phyloP scores from a whole-genome alignment of 2,888 invertebrate species.

The Drosophila austrosaltans region DNA sequence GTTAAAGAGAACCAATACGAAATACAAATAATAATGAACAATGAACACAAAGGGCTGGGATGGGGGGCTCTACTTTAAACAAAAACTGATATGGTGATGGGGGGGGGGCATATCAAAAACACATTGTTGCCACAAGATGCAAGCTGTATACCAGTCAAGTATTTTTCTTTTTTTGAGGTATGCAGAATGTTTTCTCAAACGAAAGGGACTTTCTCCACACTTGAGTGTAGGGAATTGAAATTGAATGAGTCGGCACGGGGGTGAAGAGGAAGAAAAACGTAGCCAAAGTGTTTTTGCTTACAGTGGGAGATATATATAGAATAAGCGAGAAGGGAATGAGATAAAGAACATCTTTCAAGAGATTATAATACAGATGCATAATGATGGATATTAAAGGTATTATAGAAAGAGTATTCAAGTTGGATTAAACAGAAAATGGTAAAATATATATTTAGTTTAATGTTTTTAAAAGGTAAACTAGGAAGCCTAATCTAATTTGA shows the following conservation, averaged over 20 bases:
- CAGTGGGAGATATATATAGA: neutral
- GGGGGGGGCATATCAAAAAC: constrained; percentile 26
- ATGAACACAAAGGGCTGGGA: constrained; percentile 43
- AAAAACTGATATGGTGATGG: constrained; percentile 26
- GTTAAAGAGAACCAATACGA: constrained; percentile 40
- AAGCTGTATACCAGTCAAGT: neutral
- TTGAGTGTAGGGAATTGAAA: neutral
- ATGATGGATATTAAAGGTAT: constrained; percentile 11
- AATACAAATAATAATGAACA: constrained; percentile 58
- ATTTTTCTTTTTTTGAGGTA: neutral
- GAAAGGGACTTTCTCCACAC: neutral
- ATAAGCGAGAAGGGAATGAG: neutral
- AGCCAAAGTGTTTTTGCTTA: neutral
- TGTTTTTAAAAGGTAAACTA: too few relatives aligned
- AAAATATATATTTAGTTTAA: neutral
- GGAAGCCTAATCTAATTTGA: too few relatives aligned
- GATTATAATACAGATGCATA: constrained; percentile 11
- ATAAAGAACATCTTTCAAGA: neutral
- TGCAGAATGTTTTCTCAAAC: neutral
- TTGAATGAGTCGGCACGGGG: too few relatives aligned
- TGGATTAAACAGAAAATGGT: neutral
- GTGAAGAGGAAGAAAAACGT: neutral
- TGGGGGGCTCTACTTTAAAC: constrained; percentile 2
- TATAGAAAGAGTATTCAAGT: neutral
- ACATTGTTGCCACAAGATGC: constrained; percentile 14